These are phyloP conservation scores for Camponotus vicinus DNA, from an alignment of 1,140 invertebrate genomes.

Conservation along the genomic window DNA sequence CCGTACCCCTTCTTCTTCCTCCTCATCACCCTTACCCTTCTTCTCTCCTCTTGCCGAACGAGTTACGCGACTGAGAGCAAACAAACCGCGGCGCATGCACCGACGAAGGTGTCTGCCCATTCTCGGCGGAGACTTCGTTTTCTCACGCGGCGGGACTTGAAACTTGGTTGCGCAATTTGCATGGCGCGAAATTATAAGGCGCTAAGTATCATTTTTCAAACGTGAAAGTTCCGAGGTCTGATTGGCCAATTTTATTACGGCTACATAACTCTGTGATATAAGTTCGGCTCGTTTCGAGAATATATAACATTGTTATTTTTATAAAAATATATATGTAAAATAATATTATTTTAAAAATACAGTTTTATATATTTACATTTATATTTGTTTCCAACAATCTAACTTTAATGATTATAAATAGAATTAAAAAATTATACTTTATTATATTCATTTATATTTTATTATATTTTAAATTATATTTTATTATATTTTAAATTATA, in stretches of 20 bases:
- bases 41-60: conserved; percentile 22
- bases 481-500: conserved; percentile 12
- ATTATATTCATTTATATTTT: neutral
- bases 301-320: neutral
- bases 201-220: conserved; percentile 41
- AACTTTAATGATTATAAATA: too few relatives aligned
- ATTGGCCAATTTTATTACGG: neutral
- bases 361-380: neutral
- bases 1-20: neutral
- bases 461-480: neutral
- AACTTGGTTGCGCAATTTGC: conserved; percentile 27
- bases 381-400: neutral
- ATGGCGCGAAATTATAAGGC: conserved; percentile 21
- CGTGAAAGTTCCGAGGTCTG: conserved; percentile 18
- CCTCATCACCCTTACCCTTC: neutral
- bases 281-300: neutral
- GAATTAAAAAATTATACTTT: neutral
- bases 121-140: conserved; percentile 34
- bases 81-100: conserved; percentile 2
- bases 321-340: neutral
- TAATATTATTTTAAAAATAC: neutral
- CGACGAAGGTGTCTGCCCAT: conserved; percentile 15
- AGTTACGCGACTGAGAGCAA: conserved; percentile 40
- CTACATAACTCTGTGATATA: neutral
- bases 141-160: conserved; percentile 40